Conservation (phyloP, 2,888 invertebrate species). For the Melipona beecheii region DNA sequence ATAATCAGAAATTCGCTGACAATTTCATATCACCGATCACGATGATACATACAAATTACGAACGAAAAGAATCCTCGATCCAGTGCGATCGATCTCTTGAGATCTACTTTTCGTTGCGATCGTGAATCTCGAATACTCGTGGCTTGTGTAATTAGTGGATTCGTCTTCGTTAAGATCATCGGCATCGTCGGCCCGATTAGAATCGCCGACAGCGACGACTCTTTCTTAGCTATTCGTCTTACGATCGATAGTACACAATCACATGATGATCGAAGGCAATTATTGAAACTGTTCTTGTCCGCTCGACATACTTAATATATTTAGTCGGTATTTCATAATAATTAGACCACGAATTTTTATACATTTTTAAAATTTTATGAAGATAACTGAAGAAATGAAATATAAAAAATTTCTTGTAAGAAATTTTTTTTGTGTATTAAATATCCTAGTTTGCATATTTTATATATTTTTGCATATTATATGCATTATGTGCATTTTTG, state of each 20-base stretch:
- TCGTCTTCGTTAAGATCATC: slow-evolving; percentile 56
- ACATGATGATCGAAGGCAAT: slow-evolving; percentile 36
- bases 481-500: too few relatives aligned
- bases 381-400: too few relatives aligned
- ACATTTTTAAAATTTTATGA: too few relatives aligned
- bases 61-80: not conserved
- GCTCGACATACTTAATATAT: not conserved
- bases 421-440: too few relatives aligned
- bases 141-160: slow-evolving; percentile 63
- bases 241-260: slow-evolving; percentile 13
- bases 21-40: slow-evolving; percentile 18
- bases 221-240: slow-evolving; percentile 35
- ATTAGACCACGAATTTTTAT: too few relatives aligned
- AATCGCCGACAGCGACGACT: slow-evolving; percentile 41
- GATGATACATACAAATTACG: slow-evolving; percentile 25
- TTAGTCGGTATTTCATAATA: not conserved
- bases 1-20: not conserved
- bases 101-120: slow-evolving; percentile 29
- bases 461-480: too few relatives aligned
- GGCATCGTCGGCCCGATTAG: slow-evolving; percentile 8
- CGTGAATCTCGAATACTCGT: slow-evolving; percentile 43
- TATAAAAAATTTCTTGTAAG: too few relatives aligned
- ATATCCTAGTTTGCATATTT: too few relatives aligned
- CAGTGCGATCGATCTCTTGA: slow-evolving; percentile 27
- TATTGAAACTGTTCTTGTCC: not conserved